Conservation (phyloP, 23 tunicate species). For the Clavelina lepadiformis region DNA sequence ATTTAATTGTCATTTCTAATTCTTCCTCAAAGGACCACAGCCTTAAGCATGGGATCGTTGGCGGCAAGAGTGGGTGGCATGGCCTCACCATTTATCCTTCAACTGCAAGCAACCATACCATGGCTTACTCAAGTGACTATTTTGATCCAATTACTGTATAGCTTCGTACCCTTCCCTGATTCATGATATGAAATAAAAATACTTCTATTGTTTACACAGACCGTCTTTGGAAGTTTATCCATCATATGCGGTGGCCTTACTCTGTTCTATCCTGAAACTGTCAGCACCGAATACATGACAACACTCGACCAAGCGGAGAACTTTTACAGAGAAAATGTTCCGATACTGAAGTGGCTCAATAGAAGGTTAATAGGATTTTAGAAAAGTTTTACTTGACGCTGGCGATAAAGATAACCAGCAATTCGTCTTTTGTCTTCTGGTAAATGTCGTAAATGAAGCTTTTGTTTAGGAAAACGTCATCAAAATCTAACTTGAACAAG, state of each 20-base stretch:
- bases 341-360: background rate
- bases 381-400: too few relatives aligned
- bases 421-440: too few relatives aligned
- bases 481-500: too few relatives aligned
- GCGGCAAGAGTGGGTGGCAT: conserved; percentile 56
- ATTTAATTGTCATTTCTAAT: background rate
- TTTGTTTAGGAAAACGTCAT: too few relatives aligned
- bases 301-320: conserved; percentile 53
- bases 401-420: too few relatives aligned
- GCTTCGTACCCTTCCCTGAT: too few relatives aligned
- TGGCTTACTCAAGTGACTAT: conserved; percentile 50
- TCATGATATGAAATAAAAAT: too few relatives aligned
- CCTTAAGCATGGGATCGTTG: conserved; percentile 61
- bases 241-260: conserved; percentile 22
- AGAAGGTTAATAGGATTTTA: conserved; percentile 3
- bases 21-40: conserved; percentile 25
- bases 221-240: conserved; percentile 49
- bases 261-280: conserved; percentile 53
- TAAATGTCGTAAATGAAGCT: too few relatives aligned
- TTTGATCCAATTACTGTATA: too few relatives aligned
- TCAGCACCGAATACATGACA: conserved; percentile 8
- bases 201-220: conserved; percentile 19
- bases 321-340: conserved; percentile 38
- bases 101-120: conserved; percentile 35
- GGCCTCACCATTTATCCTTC: conserved; percentile 40